Percentiles rank a stretch among this genome's conserved stretches.
These are phyloP conservation scores for Stigmatopora argus DNA, from an alignment of 2,113 vertebrate genomes.

Conservation along the genomic window DNA sequence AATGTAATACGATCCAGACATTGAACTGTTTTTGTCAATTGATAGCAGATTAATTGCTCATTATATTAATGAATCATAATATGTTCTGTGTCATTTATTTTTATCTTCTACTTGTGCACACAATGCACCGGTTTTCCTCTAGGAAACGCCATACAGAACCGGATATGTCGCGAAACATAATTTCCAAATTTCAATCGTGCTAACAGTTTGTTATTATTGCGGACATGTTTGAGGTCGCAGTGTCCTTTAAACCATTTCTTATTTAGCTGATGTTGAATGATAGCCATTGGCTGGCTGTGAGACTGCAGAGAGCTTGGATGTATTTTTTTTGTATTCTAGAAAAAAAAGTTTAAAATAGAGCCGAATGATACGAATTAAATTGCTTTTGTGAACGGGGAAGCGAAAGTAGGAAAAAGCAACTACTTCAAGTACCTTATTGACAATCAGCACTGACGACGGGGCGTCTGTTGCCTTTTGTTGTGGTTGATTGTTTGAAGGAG, in stretches of 20 bases:
- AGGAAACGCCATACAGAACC: not conserved
- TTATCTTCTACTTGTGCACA: not conserved
- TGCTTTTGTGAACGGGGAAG: constrained; percentile 53
- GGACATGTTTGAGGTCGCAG: not conserved
- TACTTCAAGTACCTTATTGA: constrained; percentile 59
- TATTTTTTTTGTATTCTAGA: constrained; percentile 42
- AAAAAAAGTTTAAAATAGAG: constrained; percentile 49
- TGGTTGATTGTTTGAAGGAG: constrained; percentile 51
- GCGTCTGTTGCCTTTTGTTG: constrained; percentile 47
- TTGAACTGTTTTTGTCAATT: not conserved
- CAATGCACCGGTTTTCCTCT: not conserved
- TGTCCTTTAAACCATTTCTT: not conserved
- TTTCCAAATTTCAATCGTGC: not conserved
- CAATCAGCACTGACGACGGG: constrained; percentile 50
- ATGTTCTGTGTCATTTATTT: not conserved
- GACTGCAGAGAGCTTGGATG: constrained; percentile 27
- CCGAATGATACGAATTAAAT: constrained; percentile 47
- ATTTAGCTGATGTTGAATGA: not conserved
- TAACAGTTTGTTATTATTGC: not conserved
- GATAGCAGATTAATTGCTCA: not conserved
- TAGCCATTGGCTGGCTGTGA: not conserved
- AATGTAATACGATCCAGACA: not conserved
- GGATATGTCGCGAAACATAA: not conserved
- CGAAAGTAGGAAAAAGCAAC: constrained; percentile 65
- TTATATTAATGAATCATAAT: constrained; percentile 1